Conservation (phyloP, 2,888 invertebrate genomes). For the Parnassius orleans region DNA sequence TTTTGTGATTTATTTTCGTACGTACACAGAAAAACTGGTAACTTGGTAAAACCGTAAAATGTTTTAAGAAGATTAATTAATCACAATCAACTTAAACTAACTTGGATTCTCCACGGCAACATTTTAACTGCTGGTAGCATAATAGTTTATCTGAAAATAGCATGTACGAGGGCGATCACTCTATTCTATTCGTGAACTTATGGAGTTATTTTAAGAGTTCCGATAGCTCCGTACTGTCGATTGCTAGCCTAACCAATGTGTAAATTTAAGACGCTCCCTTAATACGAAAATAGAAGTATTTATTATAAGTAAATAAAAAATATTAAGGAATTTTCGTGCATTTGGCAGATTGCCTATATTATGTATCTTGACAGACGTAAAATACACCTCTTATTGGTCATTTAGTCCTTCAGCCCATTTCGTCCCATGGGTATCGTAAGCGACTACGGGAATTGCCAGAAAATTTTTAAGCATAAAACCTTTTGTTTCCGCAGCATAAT, state of each 20-base stretch:
- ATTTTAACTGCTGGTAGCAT: conserved; percentile 27
- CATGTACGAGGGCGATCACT: conserved; percentile 68
- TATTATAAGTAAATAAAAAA: neutral
- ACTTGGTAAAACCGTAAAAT: neutral
- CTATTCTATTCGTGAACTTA: conserved; percentile 67
- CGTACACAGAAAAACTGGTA: neutral
- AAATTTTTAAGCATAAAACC: too few relatives aligned
- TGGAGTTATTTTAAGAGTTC: conserved; percentile 67
- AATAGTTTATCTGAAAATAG: conserved; percentile 63
- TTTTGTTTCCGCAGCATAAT: too few relatives aligned
- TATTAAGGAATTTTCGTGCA: too few relatives aligned
- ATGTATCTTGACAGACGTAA: too few relatives aligned
- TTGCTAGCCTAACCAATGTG: conserved; percentile 11
- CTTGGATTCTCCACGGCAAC: conserved; percentile 16
- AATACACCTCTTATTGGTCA: too few relatives aligned
- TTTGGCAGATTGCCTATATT: too few relatives aligned
- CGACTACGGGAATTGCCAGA: too few relatives aligned
- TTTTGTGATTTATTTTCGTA: too few relatives aligned
- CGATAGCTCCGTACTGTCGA: conserved; percentile 43
- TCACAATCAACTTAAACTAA: conserved; percentile 13
- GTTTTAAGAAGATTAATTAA: conserved; percentile 11
- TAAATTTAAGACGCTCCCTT: conserved; percentile 9
- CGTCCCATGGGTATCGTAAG: too few relatives aligned
- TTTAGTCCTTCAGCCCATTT: too few relatives aligned
- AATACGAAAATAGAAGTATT: conserved; percentile 1